Percentiles rank a stretch among this genome's conserved stretches.
Conservation (phyloP, 2,113 vertebrate species). For the Rhinopomastus cyanomelas region DNA sequence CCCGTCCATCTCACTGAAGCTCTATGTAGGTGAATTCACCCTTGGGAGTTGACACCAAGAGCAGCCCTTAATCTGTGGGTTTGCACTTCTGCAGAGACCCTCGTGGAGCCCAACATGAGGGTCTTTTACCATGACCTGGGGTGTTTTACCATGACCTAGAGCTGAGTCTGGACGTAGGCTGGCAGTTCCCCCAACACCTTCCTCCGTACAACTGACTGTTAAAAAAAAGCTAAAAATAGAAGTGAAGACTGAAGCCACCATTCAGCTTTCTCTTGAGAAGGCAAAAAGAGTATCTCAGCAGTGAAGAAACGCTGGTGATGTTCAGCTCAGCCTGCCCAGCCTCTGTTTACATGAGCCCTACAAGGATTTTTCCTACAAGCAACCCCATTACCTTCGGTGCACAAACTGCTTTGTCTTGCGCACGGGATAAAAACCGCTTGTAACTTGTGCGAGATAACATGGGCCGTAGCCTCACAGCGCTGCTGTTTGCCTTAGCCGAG, state of each 20-base stretch:
- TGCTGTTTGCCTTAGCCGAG: not conserved
- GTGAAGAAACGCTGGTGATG: not conserved
- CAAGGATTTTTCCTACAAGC: not conserved
- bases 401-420: not conserved
- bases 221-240: not conserved
- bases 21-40: not conserved
- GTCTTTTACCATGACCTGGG: not conserved
- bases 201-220: rapidly evolving
- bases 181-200: not conserved
- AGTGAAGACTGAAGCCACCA: not conserved
- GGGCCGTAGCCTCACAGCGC: not conserved
- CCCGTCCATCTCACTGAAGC: not conserved
- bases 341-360: not conserved
- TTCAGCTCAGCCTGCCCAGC: not conserved
- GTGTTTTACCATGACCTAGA: not conserved
- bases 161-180: not conserved
- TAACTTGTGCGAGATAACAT: not conserved
- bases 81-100: not conserved
- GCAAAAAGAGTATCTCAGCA: not conserved
- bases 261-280: not conserved
- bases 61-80: not conserved
- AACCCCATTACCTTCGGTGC: not conserved
- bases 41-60: not conserved
- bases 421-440: rapidly evolving
- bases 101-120: not conserved